A percentile compares a stretch with the other conserved stretches of the same genome.
These are phyloP conservation scores for Stenichneumon culpator DNA, from an alignment of 2,888 invertebrate species.

Conservation along the genomic window DNA sequence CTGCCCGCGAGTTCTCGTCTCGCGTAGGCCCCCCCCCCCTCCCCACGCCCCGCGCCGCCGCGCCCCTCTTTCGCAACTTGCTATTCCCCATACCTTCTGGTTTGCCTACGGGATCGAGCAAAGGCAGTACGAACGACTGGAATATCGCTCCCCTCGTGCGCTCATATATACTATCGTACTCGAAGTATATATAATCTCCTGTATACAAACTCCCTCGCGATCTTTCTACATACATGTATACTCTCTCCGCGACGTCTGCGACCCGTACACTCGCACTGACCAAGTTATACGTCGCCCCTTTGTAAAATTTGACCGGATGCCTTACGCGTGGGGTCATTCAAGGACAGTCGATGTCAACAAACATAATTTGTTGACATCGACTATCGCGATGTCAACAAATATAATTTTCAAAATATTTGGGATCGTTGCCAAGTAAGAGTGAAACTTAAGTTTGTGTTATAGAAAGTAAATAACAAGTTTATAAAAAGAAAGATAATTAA, in stretches of 20 bases:
- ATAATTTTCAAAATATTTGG: too few relatives aligned
- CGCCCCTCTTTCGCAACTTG: constrained; percentile 49
- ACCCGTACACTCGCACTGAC: constrained; percentile 17
- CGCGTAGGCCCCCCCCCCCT: constrained; percentile 35
- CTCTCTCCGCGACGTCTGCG: neutral
- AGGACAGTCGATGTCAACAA: too few relatives aligned
- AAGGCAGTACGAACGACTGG: constrained; percentile 20
- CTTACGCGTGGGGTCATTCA: neutral
- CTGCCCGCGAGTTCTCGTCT: constrained; percentile 75
- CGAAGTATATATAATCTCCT: constrained; percentile 19
- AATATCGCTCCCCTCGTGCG: constrained; percentile 30
- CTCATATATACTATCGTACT: neutral
- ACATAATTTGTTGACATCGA: too few relatives aligned
- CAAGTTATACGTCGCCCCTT: constrained; percentile 12
- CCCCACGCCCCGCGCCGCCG: neutral
- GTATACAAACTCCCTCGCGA: constrained; percentile 34
- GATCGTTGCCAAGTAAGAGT: too few relatives aligned
- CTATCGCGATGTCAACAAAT: too few relatives aligned
- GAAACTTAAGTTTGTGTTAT: too few relatives aligned
- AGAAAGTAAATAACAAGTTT: too few relatives aligned
- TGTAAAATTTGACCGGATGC: constrained; percentile 8
- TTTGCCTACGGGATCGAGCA: constrained; percentile 20
- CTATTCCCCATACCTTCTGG: constrained; percentile 50
- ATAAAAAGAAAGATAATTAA: too few relatives aligned
- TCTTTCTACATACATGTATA: neutral